Evolutionary conservation across 1,140 invertebrate genomes (phyloP), one percentile per base, ranked within the genome.

Genomic region (Antheraea pernyi): DNA sequence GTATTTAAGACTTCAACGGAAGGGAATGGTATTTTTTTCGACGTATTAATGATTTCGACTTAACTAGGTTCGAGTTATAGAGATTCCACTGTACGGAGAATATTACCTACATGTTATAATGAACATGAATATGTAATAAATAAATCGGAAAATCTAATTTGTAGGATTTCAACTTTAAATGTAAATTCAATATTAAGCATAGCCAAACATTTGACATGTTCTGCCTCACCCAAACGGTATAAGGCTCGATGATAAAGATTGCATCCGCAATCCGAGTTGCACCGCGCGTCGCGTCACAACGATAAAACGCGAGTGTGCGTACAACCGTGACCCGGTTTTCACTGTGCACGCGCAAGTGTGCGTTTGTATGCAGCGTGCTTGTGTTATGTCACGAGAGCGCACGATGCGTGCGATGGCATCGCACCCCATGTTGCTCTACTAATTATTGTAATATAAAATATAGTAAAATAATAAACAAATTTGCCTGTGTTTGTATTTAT

Each of bases 321-420:
- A 60, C 73, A 76, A 70, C 86, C 84, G 65, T 86, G 84, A 86
- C 84, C 86, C 74, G 78, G 78, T 85, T 88, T 81, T 78, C 82
- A 78, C 76, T 77, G 79, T 75, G 76, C 75, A 62, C 19, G 72
- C 74, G 68, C 73, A 75, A 48, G 19, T 42, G 59, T 36, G 69
- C 61, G 63, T 65, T 65, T 61, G 46, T 65, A 68, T 67, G 71
- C 64, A 69, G 65, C 70, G 68, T 66, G 70, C 62, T 63, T 68
- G 65, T 73, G 79, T 86, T 83, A 83, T 84, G 81, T 81, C 82
- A 83, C 79, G 76, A 68, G 73, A 68, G 75, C 69, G 66, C 72
- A 73, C 66, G 67, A 68, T 70, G 66, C 75, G 63, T 64, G 69
- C 69, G 65, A 61, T 39, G 48, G 39, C 59, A 64, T 53, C 62